Conservation (phyloP, 1,140 invertebrate genomes). For the Rhynchophorus ferrugineus region DNA sequence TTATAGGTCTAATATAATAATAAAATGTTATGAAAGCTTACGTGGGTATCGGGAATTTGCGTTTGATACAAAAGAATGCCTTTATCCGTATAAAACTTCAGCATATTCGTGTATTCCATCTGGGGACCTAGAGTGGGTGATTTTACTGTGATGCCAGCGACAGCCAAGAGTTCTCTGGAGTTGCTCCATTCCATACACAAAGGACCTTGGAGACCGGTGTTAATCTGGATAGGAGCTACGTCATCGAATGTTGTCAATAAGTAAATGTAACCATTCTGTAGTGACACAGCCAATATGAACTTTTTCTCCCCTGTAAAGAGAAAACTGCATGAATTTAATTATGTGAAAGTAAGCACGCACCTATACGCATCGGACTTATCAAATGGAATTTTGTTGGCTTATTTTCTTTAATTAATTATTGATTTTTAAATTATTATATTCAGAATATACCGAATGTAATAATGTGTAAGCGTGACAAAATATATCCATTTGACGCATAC, state of each 20-base stretch:
- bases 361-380: no score
- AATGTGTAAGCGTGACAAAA: no score
- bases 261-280: conserved; percentile 81
- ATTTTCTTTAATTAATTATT: no score
- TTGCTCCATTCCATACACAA: conserved; percentile 93
- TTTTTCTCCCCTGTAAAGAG: conserved; percentile 47
- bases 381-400: no score
- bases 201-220: conserved; percentile 68
- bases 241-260: conserved; percentile 89
- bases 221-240: conserved; percentile 75
- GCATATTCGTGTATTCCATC: conserved; percentile 45
- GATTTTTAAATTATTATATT: no score
- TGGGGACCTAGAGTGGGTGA: conserved; percentile 35
- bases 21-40: conserved; percentile 34
- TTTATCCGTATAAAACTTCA: conserved; percentile 62
- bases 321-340: conserved; percentile 4
- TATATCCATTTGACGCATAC: no score
- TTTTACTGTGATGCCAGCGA: conserved; percentile 63
- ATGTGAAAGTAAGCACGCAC: no score
- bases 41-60: conserved; percentile 58
- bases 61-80: conserved; percentile 57
- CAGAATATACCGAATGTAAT: no score
- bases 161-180: conserved; percentile 82
- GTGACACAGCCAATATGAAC: conserved; percentile 79
- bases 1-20: not conserved